Evolutionary conservation across 2,113 vertebrate genomes (phyloP).

Genomic region (Dipodomys ordii): DNA sequence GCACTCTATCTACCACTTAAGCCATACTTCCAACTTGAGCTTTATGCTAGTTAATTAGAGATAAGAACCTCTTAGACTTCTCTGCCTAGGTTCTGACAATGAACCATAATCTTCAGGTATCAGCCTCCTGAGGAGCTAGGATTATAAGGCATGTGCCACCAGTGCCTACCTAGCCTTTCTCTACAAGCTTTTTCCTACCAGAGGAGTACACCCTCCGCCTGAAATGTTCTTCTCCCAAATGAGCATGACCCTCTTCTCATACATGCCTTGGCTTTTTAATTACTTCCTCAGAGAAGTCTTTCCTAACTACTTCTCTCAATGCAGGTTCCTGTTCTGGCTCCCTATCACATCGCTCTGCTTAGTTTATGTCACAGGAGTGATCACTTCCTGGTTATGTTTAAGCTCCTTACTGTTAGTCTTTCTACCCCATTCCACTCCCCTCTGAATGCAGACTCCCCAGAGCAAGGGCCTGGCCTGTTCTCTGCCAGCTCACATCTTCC

Average conservation of each 20-base stretch:
- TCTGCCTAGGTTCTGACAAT: too few species aligned
- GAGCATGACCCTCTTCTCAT: not conserved
- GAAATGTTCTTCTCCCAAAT: not conserved
- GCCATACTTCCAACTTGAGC: too few species aligned
- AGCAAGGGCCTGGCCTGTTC: not conserved
- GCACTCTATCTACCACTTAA: too few species aligned
- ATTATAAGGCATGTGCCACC: too few species aligned
- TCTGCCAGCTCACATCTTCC: not conserved
- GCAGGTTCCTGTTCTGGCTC: not conserved
- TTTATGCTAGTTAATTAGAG: too few species aligned
- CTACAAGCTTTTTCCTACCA: not conserved
- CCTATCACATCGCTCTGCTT: not conserved
- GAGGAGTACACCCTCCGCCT: not conserved
- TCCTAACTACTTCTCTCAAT: not conserved
- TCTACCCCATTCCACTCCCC: too few species aligned
- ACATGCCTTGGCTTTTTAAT: not conserved
- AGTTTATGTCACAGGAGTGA: not conserved
- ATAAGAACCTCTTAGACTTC: too few species aligned
- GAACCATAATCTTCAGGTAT: too few species aligned
- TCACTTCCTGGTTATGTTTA: conserved; percentile 41
- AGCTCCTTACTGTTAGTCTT: not conserved
- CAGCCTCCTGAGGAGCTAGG: too few species aligned
- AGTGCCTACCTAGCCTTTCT: too few species aligned
- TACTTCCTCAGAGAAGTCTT: conserved; percentile 63
- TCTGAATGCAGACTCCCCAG: not conserved